Conservation (phyloP, 2,888 invertebrate genomes). For the Sclerodermus sp. region DNA sequence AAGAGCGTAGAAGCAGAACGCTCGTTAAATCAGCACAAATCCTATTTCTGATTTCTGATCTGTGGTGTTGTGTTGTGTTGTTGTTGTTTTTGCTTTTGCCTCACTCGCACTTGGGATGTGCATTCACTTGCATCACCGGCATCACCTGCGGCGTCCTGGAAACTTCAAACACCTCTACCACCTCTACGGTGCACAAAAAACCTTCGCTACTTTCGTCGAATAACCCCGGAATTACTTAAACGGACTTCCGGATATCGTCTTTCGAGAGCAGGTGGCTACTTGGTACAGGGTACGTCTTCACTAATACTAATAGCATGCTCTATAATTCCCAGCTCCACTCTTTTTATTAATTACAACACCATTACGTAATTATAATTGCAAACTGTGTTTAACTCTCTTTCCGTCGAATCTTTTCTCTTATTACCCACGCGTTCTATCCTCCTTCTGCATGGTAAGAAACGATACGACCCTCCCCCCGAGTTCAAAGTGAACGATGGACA, state of each 20-base stretch:
- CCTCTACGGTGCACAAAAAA: background rate
- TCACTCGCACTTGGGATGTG: constrained; percentile 35
- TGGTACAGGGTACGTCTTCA: constrained; percentile 86
- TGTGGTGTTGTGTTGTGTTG: constrained; percentile 42
- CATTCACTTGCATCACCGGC: no score
- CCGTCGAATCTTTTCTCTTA: background rate
- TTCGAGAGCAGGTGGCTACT: constrained; percentile 75
- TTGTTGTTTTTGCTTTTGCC: constrained; percentile 46
- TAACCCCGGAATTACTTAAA: no score
- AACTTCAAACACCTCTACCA: constrained; percentile 21
- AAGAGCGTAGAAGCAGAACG: no score
- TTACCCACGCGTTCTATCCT: no score
- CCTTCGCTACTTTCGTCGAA: no score
- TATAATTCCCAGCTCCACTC: no score
- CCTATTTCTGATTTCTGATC: constrained; percentile 33
- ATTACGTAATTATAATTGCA: background rate
- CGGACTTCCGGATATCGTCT: constrained; percentile 27
- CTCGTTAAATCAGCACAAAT: constrained; percentile 20
- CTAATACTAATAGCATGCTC: constrained; percentile 56
- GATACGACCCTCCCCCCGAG: no score
- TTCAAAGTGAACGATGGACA: no score
- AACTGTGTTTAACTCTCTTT: background rate
- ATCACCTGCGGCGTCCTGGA: constrained; percentile 34
- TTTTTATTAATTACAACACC: background rate
- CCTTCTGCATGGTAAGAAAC: no score